These are phyloP conservation scores for Gymnoscopelus braueri DNA, from an alignment of 2,797 vertebrate species.

Conservation along the genomic window DNA sequence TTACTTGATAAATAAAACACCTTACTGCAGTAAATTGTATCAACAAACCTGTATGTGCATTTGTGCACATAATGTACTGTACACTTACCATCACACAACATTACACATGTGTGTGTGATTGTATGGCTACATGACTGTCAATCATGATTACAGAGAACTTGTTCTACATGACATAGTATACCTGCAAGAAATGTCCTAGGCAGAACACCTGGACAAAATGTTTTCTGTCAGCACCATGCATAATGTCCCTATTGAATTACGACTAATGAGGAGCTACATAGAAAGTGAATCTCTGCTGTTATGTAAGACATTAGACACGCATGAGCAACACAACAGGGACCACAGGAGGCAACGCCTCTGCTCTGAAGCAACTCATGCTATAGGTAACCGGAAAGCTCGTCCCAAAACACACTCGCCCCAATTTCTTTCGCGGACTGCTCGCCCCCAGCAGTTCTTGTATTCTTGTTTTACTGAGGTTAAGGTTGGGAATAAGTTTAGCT, in stretches of 20 bases:
- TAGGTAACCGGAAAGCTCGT: conserved; percentile 54
- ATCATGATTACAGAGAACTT: neutral
- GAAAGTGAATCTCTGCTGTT: conserved; percentile 62
- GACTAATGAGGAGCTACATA: conserved; percentile 59
- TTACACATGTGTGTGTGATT: conserved; percentile 17
- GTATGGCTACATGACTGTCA: conserved; percentile 7
- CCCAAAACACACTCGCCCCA: too few species aligned
- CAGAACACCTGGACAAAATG: conserved; percentile 35
- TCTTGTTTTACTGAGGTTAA: too few species aligned
- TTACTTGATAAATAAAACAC: too few species aligned
- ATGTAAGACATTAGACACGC: conserved; percentile 67
- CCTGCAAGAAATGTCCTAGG: conserved; percentile 23
- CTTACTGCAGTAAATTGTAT: too few species aligned
- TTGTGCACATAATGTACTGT: neutral
- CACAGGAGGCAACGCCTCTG: conserved; percentile 48
- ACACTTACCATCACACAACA: too few species aligned
- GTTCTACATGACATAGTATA: neutral
- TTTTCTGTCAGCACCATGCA: conserved; percentile 41
- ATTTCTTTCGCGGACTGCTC: too few species aligned
- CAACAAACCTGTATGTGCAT: neutral
- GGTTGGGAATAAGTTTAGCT: too few species aligned
- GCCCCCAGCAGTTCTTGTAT: too few species aligned
- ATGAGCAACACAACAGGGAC: conserved; percentile 42
- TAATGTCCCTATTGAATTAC: conserved; percentile 64
- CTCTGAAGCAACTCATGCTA: conserved; percentile 43